Conservation (phyloP, 2,113 vertebrate genomes). For the Laterallus jamaicensis region DNA sequence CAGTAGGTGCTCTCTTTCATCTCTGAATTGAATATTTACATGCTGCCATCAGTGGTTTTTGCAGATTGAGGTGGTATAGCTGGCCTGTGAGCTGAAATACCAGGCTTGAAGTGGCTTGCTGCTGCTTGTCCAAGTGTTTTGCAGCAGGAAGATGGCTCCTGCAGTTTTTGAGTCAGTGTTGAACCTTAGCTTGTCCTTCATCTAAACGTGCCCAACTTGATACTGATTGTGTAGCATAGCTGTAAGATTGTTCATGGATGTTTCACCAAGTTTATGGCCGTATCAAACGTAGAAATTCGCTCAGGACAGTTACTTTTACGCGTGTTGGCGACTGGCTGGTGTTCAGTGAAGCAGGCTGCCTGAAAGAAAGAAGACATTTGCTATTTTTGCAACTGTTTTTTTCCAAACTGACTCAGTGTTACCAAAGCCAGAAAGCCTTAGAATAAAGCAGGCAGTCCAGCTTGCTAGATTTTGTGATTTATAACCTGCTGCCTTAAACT, state of each 20-base stretch:
- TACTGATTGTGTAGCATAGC: not conserved
- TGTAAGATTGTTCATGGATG: not conserved
- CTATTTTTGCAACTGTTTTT: not conserved
- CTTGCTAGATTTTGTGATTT: not conserved
- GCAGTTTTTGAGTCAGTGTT: not conserved
- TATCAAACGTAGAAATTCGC: not conserved
- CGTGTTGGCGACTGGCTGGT: not conserved
- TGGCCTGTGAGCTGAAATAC: not conserved
- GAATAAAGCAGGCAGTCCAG: not conserved
- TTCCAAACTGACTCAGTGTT: not conserved
- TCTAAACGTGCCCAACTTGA: not conserved
- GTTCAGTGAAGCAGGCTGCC: not conserved
- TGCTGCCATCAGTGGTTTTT: not conserved
- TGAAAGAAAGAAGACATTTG: not conserved
- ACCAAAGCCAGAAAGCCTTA: not conserved
- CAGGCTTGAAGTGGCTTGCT: not conserved
- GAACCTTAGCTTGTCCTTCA: not conserved
- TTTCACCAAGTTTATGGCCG: not conserved
- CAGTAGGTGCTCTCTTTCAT: not conserved
- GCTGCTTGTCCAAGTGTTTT: not conserved
- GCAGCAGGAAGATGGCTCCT: not conserved
- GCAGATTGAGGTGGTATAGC: not conserved
- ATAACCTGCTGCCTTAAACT: not conserved
- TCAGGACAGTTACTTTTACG: not conserved
- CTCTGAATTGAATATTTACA: not conserved